Evolutionary conservation across 2,888 invertebrate genomes (phyloP).

Genomic region (Troglohyphantes excavatus): DNA sequence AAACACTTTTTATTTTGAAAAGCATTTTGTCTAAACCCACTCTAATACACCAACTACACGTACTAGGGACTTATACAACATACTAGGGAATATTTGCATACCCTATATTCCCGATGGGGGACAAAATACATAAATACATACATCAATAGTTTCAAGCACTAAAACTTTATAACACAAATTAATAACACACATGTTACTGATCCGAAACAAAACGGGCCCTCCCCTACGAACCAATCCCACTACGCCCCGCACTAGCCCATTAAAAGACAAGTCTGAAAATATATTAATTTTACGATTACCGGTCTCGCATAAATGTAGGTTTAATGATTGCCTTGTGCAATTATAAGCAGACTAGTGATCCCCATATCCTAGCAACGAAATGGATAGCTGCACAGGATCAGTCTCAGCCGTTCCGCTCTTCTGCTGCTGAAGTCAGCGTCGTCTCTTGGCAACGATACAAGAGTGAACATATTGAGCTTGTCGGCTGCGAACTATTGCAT

Average conservation of each 20-base stretch:
- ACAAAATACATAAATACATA: too few species aligned
- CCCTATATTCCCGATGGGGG: too few species aligned
- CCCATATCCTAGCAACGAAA: conserved; percentile 19
- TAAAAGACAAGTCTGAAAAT: background rate
- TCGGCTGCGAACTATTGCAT: conserved; percentile 18
- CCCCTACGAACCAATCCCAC: background rate
- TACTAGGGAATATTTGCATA: too few species aligned
- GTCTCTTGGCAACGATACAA: conserved; percentile 60
- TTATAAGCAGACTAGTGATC: conserved; percentile 46
- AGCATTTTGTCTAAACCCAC: too few species aligned
- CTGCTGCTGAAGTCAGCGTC: conserved; percentile 31
- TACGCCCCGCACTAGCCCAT: background rate
- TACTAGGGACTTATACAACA: too few species aligned
- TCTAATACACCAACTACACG: too few species aligned
- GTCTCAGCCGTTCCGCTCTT: background rate
- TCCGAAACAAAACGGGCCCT: background rate
- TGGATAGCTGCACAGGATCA: conserved; percentile 9
- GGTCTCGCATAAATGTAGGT: conserved; percentile 33
- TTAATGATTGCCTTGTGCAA: conserved; percentile 40
- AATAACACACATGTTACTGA: background rate
- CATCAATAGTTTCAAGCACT: too few species aligned
- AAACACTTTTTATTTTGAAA: too few species aligned
- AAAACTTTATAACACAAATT: too few species aligned
- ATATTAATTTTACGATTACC: conserved; percentile 32
- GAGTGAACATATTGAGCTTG: conserved; percentile 36